A percentile compares a stretch with the other conserved stretches of the same genome.
These are phyloP conservation scores for Furcula furcula DNA, from an alignment of 2,888 invertebrate genomes.

Conservation along the genomic window DNA sequence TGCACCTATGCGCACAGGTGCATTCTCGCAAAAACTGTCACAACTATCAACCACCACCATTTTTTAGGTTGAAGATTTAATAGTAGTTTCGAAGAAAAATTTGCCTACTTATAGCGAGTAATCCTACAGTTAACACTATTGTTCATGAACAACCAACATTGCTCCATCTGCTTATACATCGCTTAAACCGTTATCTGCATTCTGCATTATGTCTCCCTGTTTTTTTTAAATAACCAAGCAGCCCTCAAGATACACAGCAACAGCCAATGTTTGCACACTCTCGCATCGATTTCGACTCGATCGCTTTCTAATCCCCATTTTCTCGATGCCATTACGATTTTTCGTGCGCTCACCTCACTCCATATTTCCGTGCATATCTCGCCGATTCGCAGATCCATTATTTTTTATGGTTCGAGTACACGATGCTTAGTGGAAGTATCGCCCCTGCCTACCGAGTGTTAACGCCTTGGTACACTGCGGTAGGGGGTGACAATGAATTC, in stretches of 20 bases:
- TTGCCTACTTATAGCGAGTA: too few relatives aligned
- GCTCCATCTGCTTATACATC: conserved; percentile 1
- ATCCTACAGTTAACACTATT: not conserved
- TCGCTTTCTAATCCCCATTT: conserved; percentile 80
- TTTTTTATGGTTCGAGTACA: conserved; percentile 79
- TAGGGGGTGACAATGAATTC: conserved; percentile 50
- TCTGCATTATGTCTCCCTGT: conserved; percentile 25
- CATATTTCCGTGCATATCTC: conserved; percentile 80
- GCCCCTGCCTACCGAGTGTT: conserved; percentile 60
- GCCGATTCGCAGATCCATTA: conserved; percentile 80
- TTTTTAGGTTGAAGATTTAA: too few relatives aligned
- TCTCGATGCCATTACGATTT: conserved; percentile 78
- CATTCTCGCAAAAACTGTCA: too few relatives aligned
- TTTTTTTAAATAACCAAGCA: conserved; percentile 29
- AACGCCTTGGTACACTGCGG: conserved; percentile 47
- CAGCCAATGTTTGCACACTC: conserved; percentile 57
- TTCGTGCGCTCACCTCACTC: conserved; percentile 75
- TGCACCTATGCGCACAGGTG: too few relatives aligned
- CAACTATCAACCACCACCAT: too few relatives aligned
- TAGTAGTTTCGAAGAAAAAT: too few relatives aligned
- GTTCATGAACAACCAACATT: not conserved
- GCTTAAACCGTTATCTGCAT: conserved; percentile 19
- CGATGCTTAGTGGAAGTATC: conserved; percentile 66
- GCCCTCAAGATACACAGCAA: conserved; percentile 34
- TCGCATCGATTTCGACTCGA: conserved; percentile 73